A percentile compares a stretch with the other conserved stretches of the same genome.
phyloP scores from a whole-genome alignment of 2,797 vertebrate genomes.

The Scolopax rusticola region DNA sequence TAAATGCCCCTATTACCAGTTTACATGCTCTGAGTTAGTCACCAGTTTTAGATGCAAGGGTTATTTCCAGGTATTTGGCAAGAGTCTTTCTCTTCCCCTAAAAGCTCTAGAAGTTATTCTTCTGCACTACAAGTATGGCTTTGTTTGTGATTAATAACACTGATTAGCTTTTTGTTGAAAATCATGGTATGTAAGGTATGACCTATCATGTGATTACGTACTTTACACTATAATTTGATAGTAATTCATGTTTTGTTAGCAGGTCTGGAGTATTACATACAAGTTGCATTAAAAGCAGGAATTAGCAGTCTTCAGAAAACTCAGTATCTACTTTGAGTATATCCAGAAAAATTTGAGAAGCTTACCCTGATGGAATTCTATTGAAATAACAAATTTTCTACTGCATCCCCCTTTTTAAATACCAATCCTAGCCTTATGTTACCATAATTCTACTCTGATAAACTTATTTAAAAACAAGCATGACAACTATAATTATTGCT shows the following conservation, averaged over 20 bases:
- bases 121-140: neutral
- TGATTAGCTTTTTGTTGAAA: neutral
- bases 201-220: neutral
- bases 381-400: neutral
- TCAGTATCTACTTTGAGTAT: neutral
- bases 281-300: neutral
- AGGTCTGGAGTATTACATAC: neutral
- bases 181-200: neutral
- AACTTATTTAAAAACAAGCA: neutral
- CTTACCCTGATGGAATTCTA: neutral
- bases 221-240: neutral
- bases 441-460: neutral
- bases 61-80: neutral
- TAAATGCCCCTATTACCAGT: neutral
- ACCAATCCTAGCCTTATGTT: neutral
- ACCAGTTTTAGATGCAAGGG: neutral
- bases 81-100: neutral
- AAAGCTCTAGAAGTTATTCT: neutral
- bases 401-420: neutral
- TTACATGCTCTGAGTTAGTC: neutral
- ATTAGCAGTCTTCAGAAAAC: neutral
- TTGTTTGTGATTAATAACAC: neutral
- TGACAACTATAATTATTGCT: neutral
- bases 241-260: neutral
- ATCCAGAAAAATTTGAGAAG: neutral